These are phyloP conservation scores for Auanema freiburgensis DNA, from an alignment of 2,888 invertebrate genomes.

Conservation along the genomic window DNA sequence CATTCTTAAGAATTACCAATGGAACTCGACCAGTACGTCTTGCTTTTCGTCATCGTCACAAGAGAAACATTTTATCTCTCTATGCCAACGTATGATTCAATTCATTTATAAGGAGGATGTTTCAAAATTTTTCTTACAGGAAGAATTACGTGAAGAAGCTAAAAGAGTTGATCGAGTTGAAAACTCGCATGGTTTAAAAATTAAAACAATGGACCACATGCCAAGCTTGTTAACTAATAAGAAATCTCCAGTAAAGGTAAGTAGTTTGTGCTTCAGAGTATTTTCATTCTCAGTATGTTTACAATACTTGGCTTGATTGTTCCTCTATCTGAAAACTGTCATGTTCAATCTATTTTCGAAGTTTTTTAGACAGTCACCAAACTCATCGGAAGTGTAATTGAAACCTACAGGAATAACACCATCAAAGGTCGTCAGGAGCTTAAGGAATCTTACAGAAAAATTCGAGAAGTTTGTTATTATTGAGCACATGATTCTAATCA, in stretches of 20 bases:
- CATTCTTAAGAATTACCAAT: too few relatives aligned
- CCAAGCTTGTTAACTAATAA: conserved; percentile 14
- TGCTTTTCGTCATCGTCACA: conserved; percentile 16
- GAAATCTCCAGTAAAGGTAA: conserved; percentile 24
- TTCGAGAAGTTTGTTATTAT: conserved; percentile 10
- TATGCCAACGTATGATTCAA: conserved; percentile 30
- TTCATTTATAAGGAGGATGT: too few relatives aligned
- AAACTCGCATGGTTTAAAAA: conserved; percentile 7
- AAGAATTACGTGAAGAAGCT: conserved; percentile 30
- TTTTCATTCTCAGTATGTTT: too few relatives aligned
- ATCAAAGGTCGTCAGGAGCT: conserved; percentile 4
- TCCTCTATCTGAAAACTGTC: neutral
- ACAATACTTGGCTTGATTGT: neutral
- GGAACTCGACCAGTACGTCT: too few relatives aligned
- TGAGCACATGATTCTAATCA: neutral
- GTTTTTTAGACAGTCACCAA: conserved; percentile 14
- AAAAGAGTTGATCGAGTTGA: conserved; percentile 28
- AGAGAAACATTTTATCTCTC: conserved; percentile 36
- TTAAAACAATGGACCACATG: conserved; percentile 19
- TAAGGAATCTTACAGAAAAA: conserved; percentile 14
- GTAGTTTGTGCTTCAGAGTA: too few relatives aligned
- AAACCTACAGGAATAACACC: conserved; percentile 17
- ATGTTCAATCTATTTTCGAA: neutral
- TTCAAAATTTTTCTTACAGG: conserved; percentile 22
- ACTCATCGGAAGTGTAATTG: conserved; percentile 11